Conservation (phyloP, 2,888 invertebrate genomes). For the Agrochola macilenta region DNA sequence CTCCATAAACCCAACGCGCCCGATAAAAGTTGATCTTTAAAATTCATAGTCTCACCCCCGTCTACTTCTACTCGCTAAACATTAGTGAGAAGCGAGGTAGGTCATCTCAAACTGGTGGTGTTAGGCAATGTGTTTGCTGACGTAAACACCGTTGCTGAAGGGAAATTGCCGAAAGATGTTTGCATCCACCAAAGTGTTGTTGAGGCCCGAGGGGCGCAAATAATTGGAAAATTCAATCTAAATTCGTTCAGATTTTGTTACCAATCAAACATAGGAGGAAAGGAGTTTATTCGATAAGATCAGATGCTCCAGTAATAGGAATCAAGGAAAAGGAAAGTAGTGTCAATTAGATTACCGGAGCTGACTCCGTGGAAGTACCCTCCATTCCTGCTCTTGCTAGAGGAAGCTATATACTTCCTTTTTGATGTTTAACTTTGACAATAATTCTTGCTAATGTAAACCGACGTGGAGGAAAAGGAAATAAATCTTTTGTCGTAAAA, state of each 20-base stretch:
- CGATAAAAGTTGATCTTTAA: constrained; percentile 80
- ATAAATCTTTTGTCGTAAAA: constrained; percentile 64
- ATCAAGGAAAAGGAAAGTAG: constrained; percentile 43
- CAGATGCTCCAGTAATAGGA: constrained; percentile 52
- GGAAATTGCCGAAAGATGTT: constrained; percentile 83
- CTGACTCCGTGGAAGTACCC: constrained; percentile 35
- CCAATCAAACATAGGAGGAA: constrained; percentile 54
- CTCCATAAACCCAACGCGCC: constrained; percentile 79
- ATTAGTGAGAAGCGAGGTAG: constrained; percentile 60
- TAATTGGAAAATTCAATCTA: constrained; percentile 82
- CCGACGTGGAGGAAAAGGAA: constrained; percentile 39
- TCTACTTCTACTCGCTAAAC: constrained; percentile 43
- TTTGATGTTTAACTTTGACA: constrained; percentile 60
- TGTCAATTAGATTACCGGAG: constrained; percentile 62
- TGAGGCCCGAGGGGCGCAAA: constrained; percentile 69
- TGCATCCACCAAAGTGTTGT: constrained; percentile 75
- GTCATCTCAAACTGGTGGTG: constrained; percentile 71
- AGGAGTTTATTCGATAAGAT: constrained; percentile 57
- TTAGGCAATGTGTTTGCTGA: constrained; percentile 77
- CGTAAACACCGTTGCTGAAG: constrained; percentile 78
- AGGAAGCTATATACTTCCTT: constrained; percentile 47
- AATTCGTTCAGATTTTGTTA: constrained; percentile 74
- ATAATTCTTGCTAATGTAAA: constrained; percentile 61
- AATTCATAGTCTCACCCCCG: constrained; percentile 64
- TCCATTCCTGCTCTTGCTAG: background rate